A percentile compares a stretch with the other conserved stretches of the same genome.
These are phyloP conservation scores for Tychaedon coryphoeus DNA, from an alignment of 2,113 vertebrate genomes.

Conservation along the genomic window DNA sequence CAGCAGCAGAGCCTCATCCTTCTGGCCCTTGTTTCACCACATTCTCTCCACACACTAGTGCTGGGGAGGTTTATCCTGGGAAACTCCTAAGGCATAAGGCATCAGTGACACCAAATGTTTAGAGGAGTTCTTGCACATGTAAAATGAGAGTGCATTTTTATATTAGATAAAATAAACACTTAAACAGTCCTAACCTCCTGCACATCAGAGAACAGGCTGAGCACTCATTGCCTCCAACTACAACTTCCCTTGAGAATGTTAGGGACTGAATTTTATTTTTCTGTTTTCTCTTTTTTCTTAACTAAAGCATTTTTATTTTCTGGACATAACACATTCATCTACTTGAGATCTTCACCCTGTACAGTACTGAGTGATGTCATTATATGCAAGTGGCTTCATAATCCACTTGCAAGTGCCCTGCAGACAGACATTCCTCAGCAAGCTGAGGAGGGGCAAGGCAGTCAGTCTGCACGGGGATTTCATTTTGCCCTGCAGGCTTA, in stretches of 20 bases:
- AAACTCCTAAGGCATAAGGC: not conserved
- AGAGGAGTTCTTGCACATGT: not conserved
- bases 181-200: not conserved
- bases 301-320: not conserved
- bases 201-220: not conserved
- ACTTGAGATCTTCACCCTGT: not conserved
- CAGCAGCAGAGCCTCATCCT: not conserved
- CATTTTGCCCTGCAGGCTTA: not conserved
- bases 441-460: not conserved
- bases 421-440: not conserved
- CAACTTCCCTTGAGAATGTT: not conserved
- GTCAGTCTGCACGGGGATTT: not conserved
- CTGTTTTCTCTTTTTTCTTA: not conserved
- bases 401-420: not conserved
- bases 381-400: not conserved
- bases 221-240: not conserved
- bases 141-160: not conserved
- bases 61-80: not conserved
- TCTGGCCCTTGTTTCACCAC: not conserved
- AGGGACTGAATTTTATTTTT: fast-evolving
- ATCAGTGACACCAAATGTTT: slow-evolving; percentile 40
- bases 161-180: not conserved
- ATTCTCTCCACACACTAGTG: no score
- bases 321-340: not conserved
- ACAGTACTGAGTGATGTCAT: not conserved